Evolutionary conservation across 1,140 invertebrate species (phyloP).

Genomic region (Stenopsyche tienmushanensis): DNA sequence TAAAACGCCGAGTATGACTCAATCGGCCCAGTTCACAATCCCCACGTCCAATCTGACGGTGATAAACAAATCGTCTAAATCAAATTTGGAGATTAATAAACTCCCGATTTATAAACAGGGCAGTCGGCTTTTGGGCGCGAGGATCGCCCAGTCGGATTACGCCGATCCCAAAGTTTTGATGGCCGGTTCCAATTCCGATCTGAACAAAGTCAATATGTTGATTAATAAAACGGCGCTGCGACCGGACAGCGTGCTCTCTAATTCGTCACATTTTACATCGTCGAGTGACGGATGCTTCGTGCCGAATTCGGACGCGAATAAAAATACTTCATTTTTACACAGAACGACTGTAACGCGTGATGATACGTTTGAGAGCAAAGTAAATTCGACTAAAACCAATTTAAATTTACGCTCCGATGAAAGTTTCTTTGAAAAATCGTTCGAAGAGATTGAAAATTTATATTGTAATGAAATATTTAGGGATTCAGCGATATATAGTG

Average conservation of each 20-base stretch:
- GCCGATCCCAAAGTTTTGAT: slow-evolving; percentile 71
- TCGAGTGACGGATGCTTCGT: slow-evolving; percentile 57
- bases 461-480: slow-evolving; percentile 69
- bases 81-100: slow-evolving; percentile 56
- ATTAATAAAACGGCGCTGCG: slow-evolving; percentile 57
- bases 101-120: slow-evolving; percentile 71
- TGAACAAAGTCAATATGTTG: slow-evolving; percentile 53
- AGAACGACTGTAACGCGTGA: slow-evolving; percentile 9
- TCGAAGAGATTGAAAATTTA: slow-evolving; percentile 69
- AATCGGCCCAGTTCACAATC: slow-evolving; percentile 29
- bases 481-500: slow-evolving; percentile 83
- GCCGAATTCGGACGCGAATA: slow-evolving; percentile 5
- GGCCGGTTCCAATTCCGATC: slow-evolving; percentile 46
- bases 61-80: slow-evolving; percentile 43
- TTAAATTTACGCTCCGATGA: slow-evolving; percentile 52
- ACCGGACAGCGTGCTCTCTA: slow-evolving; percentile 55
- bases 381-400: slow-evolving; percentile 26
- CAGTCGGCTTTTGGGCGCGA: slow-evolving; percentile 77
- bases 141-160: slow-evolving; percentile 85
- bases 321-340: slow-evolving; percentile 37
- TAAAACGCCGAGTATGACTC: slow-evolving; percentile 25
- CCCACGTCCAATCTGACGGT: slow-evolving; percentile 8
- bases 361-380: slow-evolving; percentile 22
- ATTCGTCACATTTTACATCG: slow-evolving; percentile 62
- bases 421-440: slow-evolving; percentile 73